Evolutionary conservation across 1,140 invertebrate species (phyloP).

Genomic region (Frieseomelitta varia): DNA sequence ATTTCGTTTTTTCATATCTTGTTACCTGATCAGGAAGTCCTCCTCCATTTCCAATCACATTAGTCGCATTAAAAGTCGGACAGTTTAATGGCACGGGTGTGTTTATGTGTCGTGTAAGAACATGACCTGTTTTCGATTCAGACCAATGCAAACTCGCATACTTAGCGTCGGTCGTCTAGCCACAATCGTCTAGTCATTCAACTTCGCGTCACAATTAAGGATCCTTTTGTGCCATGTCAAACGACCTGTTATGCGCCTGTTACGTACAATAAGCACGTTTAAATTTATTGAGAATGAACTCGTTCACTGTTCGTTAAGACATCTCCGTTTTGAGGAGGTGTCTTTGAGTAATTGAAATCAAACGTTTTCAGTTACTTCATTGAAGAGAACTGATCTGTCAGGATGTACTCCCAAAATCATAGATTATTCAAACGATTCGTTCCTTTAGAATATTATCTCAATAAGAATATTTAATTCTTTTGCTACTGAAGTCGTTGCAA

Average conservation of each 20-base stretch:
- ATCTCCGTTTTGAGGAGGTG: not conserved
- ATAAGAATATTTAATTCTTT: not conserved
- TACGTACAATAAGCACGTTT: slow-evolving; percentile 67
- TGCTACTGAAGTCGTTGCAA: too few relatives aligned
- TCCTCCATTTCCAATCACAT: slow-evolving; percentile 35
- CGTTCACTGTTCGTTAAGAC: slow-evolving; percentile 67
- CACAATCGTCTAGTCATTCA: slow-evolving; percentile 44
- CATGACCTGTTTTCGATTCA: slow-evolving; percentile 59
- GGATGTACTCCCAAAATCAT: not conserved
- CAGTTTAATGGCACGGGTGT: slow-evolving; percentile 30
- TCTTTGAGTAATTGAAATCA: slow-evolving; percentile 18
- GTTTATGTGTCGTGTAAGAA: slow-evolving; percentile 45
- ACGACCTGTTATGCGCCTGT: slow-evolving; percentile 68
- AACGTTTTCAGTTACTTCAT: not conserved
- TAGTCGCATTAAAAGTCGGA: slow-evolving; percentile 58
- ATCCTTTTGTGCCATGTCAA: slow-evolving; percentile 69
- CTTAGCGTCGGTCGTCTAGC: not conserved
- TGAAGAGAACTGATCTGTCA: not conserved
- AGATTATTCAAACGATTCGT: not conserved
- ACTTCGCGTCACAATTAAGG: slow-evolving; percentile 61
- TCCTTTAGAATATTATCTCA: not conserved
- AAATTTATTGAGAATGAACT: slow-evolving; percentile 65
- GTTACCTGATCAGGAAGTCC: not conserved
- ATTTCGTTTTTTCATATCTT: not conserved
- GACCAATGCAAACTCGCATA: slow-evolving; percentile 12